Percentiles rank a stretch among this genome's conserved stretches.
These are phyloP conservation scores for Drosophila suboccidentalis DNA, from an alignment of 2,888 invertebrate genomes.

Conservation along the genomic window DNA sequence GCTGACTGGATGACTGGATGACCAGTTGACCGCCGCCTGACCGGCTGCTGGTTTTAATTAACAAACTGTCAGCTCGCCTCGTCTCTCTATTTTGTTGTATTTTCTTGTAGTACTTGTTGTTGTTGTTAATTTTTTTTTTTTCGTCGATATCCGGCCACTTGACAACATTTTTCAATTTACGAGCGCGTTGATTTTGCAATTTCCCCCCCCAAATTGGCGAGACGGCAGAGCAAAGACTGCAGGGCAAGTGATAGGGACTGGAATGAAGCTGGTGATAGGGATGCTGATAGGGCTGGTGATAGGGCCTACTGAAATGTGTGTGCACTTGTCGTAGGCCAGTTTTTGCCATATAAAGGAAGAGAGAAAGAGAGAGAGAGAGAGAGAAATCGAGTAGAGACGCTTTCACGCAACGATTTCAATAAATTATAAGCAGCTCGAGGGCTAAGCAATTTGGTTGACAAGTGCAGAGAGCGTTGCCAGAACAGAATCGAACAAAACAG, in stretches of 20 bases:
- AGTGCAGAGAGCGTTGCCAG: constrained; percentile 25
- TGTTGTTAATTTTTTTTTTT: constrained; percentile 13
- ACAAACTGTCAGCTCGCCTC: constrained; percentile 75
- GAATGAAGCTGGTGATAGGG: neutral
- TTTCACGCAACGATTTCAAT: constrained; percentile 63
- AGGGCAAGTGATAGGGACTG: neutral
- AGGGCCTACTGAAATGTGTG: neutral
- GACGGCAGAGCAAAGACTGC: constrained; percentile 18
- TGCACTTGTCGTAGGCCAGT: constrained; percentile 15
- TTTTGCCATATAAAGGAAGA: neutral
- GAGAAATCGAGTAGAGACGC: neutral
- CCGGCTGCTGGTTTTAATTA: constrained; percentile 76
- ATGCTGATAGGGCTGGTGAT: neutral
- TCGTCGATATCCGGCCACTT: constrained; percentile 45
- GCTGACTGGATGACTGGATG: constrained; percentile 56
- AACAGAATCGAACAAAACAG: neutral
- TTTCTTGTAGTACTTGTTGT: neutral
- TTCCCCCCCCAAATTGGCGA: constrained; percentile 33
- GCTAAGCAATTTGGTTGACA: constrained; percentile 68
- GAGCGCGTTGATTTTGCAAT: constrained; percentile 64
- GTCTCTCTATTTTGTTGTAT: constrained; percentile 23
- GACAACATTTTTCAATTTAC: constrained; percentile 77
- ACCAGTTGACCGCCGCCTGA: constrained; percentile 49
- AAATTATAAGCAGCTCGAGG: constrained; percentile 73
- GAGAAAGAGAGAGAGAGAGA: neutral